Percentiles rank a stretch among this genome's conserved stretches.
These are phyloP conservation scores for Caenorhabditis wallacei DNA, from an alignment of 2,888 invertebrate species.

Conservation along the genomic window DNA sequence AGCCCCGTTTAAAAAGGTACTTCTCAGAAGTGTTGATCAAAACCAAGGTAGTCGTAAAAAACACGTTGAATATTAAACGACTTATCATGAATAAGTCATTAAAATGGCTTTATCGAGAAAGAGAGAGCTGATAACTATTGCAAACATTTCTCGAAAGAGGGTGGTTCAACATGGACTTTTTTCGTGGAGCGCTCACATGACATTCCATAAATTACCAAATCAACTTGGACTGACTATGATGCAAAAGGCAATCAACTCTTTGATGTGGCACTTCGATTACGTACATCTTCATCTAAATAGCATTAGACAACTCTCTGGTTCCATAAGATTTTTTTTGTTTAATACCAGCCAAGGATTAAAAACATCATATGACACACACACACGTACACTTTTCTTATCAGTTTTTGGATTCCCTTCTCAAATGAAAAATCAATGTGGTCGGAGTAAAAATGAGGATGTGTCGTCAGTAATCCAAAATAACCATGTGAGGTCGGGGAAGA, in stretches of 20 bases:
- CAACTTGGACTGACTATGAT: conserved; percentile 35
- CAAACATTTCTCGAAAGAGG: conserved; percentile 14
- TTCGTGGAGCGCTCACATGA: conserved; percentile 36
- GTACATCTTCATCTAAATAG: conserved; percentile 36
- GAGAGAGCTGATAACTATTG: conserved; percentile 52
- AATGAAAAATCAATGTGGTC: conserved; percentile 20
- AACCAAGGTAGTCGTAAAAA: conserved; percentile 32
- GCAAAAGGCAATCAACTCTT: conserved; percentile 45
- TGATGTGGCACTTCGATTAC: conserved; percentile 20
- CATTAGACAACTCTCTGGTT: conserved; percentile 20
- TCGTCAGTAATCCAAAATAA: conserved; percentile 59
- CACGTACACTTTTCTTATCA: conserved; percentile 17
- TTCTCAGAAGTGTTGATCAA: conserved; percentile 40
- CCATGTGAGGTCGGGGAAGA: conserved; percentile 6
- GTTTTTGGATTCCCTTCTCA: background rate
- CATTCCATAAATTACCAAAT: conserved; percentile 62
- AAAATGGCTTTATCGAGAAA: conserved; percentile 15
- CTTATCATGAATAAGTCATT: conserved; percentile 38
- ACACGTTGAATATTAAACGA: conserved; percentile 46
- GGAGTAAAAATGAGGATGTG: conserved; percentile 35
- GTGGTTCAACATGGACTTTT: conserved; percentile 10
- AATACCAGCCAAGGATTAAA: conserved; percentile 47
- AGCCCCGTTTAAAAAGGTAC: background rate
- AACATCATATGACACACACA: conserved; percentile 37
- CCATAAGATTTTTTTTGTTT: conserved; percentile 35